Base-by-base conservation (phyloP, 2,888 invertebrate genomes). In the Agriopis leucophaearia region DNA sequence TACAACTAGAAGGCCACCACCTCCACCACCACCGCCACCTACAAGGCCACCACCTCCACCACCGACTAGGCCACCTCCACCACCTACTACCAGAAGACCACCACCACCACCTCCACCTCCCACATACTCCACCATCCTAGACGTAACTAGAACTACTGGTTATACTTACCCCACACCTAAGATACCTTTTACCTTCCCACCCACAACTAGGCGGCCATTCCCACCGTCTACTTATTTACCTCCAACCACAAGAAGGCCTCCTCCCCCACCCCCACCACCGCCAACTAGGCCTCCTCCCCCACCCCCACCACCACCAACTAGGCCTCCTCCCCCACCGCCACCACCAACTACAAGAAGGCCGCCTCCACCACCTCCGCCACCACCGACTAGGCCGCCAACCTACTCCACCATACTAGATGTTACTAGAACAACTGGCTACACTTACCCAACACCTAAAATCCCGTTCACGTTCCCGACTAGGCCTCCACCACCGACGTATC, bases 401-500 rank as follows among this genome's bases (percentile, higher is more conserved):
- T 75, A 69, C 64, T 72, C 76, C 36, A 76, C 77, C 6, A 72
- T 72, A n/a, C 15, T 69, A 13, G 74, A 73, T 12, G 64, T 75
- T 3, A 73, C 72, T n/a, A 78, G 77, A 75, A 85, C 84, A 5
- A 87, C 87, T 27, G 87, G 87, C 0, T 88, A 88, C 72, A 78
- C 75, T 9, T 86, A 88, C 57, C 82, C 86, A 3, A 79, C 78
- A 4, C 84, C 87, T 1, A 74, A 63, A 57, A 65, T 80, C 7
- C 71, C 78, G 3, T 79, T 81, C 47, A 81, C 81, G 0, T 71
- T 75, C 57, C 74, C 76, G 3, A 76, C 76, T 16, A 76, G 60
- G 5, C 64, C 64, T 8, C 64, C 78, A 27, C 58, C 59, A n/a
- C 79, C 74, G 0, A 69, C 66, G 13, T 64, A 55, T 61, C 55